Evolutionary conservation across 2,888 invertebrate species (phyloP).

Genomic region (Heliconius charithonia): DNA sequence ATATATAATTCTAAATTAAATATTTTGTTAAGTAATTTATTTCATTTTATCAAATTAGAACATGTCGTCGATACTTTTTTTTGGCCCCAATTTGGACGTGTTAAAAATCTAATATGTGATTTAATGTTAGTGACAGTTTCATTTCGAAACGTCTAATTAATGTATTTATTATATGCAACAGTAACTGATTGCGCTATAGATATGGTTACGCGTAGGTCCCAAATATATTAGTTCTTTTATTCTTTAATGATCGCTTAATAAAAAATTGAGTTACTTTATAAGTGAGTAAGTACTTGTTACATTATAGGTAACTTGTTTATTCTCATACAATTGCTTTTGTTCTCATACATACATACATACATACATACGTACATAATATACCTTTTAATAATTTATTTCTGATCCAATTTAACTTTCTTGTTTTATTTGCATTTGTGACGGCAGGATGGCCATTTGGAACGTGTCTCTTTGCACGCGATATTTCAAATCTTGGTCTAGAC

Average conservation of each 20-base stretch:
- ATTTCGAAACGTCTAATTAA: constrained; percentile 34
- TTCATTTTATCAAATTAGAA: background rate
- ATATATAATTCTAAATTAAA: background rate
- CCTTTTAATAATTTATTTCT: background rate
- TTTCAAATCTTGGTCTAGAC: background rate
- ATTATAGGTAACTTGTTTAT: background rate
- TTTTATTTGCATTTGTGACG: background rate
- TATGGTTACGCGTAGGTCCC: constrained; percentile 28
- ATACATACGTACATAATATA: too few relatives aligned
- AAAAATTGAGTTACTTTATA: constrained; percentile 38
- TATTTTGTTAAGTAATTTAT: background rate
- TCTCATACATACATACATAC: background rate
- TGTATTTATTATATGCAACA: constrained; percentile 33
- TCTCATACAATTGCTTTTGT: constrained; percentile 11
- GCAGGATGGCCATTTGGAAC: background rate
- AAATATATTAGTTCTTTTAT: constrained; percentile 28
- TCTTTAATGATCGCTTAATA: constrained; percentile 38
- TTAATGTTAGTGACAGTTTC: constrained; percentile 36
- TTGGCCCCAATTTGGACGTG: background rate
- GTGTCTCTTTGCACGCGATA: constrained; percentile 8
- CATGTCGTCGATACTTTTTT: background rate
- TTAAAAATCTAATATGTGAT: constrained; percentile 9
- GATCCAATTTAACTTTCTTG: constrained; percentile 3
- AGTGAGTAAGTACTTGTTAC: background rate
- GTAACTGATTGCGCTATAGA: constrained; percentile 24